These are phyloP conservation scores for Botia kubotai DNA, from an alignment of 2,797 vertebrate genomes.

Conservation along the genomic window DNA sequence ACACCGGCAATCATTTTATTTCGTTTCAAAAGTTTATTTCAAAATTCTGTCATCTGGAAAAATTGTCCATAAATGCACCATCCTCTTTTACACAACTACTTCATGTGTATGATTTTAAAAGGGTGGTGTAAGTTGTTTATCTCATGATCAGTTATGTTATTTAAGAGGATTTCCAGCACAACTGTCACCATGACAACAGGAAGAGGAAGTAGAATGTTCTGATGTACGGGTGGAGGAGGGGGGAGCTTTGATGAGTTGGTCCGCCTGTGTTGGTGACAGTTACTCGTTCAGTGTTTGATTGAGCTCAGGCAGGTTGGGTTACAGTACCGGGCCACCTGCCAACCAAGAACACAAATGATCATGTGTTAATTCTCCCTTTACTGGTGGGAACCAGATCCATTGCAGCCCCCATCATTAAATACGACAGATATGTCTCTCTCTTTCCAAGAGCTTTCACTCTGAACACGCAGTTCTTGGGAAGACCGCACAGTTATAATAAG, in stretches of 20 bases:
- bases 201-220: constrained; percentile 25
- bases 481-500: neutral
- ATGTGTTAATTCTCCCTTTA: constrained; percentile 40
- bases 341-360: constrained; percentile 37
- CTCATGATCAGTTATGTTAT: constrained; percentile 32
- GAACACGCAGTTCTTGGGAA: neutral
- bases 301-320: constrained; percentile 34
- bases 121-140: constrained; percentile 22
- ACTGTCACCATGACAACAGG: constrained; percentile 27
- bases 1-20: neutral
- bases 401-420: neutral
- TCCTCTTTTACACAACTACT: neutral
- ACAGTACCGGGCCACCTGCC: constrained; percentile 34
- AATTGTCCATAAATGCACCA: neutral
- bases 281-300: constrained; percentile 23
- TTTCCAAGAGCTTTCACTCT: constrained; percentile 26
- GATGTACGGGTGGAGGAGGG: neutral
- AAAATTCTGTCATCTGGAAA: neutral
- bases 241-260: constrained; percentile 7
- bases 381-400: constrained; percentile 38
- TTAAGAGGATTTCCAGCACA: constrained; percentile 21
- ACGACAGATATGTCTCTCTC: neutral
- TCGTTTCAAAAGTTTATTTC: no score
- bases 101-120: neutral
- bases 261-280: constrained; percentile 29